These are phyloP conservation scores for Mactra quadrangularis DNA, from an alignment of 1,140 invertebrate genomes.

Conservation along the genomic window DNA sequence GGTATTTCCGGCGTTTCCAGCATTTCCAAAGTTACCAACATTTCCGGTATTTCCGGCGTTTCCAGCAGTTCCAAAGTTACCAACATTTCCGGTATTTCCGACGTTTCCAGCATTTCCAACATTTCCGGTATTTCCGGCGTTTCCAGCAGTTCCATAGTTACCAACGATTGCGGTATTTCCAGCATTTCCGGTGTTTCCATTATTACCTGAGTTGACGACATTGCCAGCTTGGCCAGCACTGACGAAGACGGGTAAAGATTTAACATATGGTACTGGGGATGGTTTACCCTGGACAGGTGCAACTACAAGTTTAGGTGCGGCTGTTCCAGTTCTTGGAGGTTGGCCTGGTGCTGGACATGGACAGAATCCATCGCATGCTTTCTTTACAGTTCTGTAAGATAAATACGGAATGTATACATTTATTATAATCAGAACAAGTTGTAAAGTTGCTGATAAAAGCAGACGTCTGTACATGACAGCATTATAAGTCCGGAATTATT, in stretches of 20 bases:
- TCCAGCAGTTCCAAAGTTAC: not conserved
- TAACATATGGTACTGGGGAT: no score
- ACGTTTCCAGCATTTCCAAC: not conserved
- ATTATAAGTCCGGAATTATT: no score
- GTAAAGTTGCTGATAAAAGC: not conserved
- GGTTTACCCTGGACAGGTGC: no score
- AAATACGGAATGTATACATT: not conserved
- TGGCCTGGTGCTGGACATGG: not conserved
- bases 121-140: not conserved
- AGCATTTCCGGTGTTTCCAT: no score
- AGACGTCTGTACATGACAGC: no score
- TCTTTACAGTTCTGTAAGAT: conserved; percentile 9
- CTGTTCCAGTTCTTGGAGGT: no score
- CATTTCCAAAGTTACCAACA: not conserved
- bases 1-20: not conserved
- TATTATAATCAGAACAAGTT: not conserved
- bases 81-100: not conserved
- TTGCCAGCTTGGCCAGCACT: no score
- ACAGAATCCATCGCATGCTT: conserved; percentile 17
- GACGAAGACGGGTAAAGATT: no score
- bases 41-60: not conserved
- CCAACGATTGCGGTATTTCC: no score
- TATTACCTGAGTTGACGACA: no score
- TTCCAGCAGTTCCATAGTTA: not conserved
- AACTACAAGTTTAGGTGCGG: no score